Conservation (phyloP, 1,140 invertebrate genomes). For the Monochamus saltuarius region DNA sequence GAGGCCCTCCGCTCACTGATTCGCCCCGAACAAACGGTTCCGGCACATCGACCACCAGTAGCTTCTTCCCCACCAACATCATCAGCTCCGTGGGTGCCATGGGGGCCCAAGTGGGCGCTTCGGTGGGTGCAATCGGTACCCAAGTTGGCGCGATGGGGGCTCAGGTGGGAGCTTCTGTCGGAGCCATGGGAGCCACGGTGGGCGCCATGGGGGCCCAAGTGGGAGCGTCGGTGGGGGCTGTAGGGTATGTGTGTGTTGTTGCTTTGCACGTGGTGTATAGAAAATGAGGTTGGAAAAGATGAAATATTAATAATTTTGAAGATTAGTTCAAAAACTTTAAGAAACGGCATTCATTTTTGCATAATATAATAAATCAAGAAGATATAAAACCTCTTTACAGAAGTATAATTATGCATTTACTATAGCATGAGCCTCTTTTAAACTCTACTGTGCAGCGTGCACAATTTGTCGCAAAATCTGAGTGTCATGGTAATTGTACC, state of each 20-base stretch:
- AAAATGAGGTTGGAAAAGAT: too few species aligned
- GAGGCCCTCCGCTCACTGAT: slow-evolving; percentile 59
- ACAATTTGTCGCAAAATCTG: too few species aligned
- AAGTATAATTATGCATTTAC: too few species aligned
- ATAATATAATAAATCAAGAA: too few species aligned
- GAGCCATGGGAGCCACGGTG: slow-evolving; percentile 43
- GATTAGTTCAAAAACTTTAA: too few species aligned
- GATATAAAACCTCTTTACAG: too few species aligned
- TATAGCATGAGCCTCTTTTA: too few species aligned
- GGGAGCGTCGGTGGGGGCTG: slow-evolving; percentile 45
- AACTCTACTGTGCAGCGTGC: too few species aligned
- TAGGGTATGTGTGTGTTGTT: slow-evolving; percentile 48
- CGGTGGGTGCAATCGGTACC: slow-evolving; percentile 44
- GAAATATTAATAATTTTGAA: too few species aligned
- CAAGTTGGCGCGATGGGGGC: slow-evolving; percentile 43
- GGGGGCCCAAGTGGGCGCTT: slow-evolving; percentile 44
- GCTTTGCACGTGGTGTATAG: not conserved
- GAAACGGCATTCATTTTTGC: too few species aligned
- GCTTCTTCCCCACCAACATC: slow-evolving; percentile 50
- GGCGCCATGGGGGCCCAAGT: slow-evolving; percentile 43
- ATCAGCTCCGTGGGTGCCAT: slow-evolving; percentile 48
- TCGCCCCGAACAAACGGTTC: slow-evolving; percentile 54
- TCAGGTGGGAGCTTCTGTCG: slow-evolving; percentile 43
- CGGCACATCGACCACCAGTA: slow-evolving; percentile 35
- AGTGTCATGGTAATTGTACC: too few species aligned